Evolutionary conservation across 2,888 invertebrate species (phyloP).

Genomic region (Drosophila cracens): DNA sequence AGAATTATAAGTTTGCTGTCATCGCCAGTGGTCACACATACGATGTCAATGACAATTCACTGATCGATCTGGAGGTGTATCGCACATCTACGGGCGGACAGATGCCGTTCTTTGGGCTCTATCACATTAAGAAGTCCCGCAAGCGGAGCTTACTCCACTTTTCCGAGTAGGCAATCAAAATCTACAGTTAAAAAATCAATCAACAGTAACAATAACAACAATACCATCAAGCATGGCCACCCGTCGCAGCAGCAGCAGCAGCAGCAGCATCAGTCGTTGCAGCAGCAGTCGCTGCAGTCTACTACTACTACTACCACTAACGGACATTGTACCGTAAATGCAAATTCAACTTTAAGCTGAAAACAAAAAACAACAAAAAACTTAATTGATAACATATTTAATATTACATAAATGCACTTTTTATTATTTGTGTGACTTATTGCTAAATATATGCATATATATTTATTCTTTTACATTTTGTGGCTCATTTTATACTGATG

Average conservation of each 20-base stretch:
- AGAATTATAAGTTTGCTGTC: conserved; percentile 97
- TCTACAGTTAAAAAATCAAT: conserved; percentile 92
- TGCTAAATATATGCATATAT: neutral
- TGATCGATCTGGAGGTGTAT: conserved; percentile 81
- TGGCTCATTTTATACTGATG: conserved; percentile 3
- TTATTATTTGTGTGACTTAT: neutral
- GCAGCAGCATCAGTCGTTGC: too few species aligned
- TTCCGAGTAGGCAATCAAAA: conserved; percentile 99
- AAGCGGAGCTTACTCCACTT: conserved; percentile 98
- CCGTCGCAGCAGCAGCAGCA: too few species aligned
- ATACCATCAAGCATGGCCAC: neutral
- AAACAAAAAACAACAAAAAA: conserved; percentile 14
- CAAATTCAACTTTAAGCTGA: conserved; percentile 54
- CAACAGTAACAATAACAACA: conserved; percentile 1
- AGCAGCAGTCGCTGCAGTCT: neutral
- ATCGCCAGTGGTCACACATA: conserved; percentile 93
- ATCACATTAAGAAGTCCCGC: conserved; percentile 98
- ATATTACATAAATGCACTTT: conserved; percentile 4
- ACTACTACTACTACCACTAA: conserved; percentile 8
- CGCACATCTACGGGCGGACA: conserved; percentile 86
- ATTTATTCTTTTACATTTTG: neutral
- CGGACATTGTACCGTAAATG: conserved; percentile 17
- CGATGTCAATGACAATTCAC: conserved; percentile 90
- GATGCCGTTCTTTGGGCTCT: conserved; percentile 96
- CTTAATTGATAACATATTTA: neutral